Conservation (phyloP, 2,888 invertebrate species). For the Hydrotaea diabolus region DNA sequence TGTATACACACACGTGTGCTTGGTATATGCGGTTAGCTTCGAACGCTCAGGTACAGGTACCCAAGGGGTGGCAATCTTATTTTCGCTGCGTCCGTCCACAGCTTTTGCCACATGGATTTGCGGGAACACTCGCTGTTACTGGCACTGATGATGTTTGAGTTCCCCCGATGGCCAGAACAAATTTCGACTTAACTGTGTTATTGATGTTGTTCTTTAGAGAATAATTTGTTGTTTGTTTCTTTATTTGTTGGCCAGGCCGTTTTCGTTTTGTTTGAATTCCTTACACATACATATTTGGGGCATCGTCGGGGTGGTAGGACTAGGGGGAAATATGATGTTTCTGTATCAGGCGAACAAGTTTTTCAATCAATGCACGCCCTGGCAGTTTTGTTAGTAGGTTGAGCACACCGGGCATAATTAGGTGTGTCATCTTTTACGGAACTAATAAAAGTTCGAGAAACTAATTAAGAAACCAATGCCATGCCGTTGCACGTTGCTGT, state of each 20-base stretch:
- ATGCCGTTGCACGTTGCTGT: too few species aligned
- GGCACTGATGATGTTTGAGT: slow-evolving; percentile 1
- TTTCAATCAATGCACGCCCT: not conserved
- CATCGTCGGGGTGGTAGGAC: too few species aligned
- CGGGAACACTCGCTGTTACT: not conserved
- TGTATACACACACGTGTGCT: not conserved
- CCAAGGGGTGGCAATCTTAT: not conserved
- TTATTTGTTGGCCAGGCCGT: slow-evolving; percentile 16
- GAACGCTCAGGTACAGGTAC: not conserved
- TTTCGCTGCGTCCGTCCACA: not conserved
- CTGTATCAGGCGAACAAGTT: slow-evolving; percentile 1
- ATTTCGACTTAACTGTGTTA: slow-evolving; percentile 43
- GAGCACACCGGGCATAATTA: slow-evolving; percentile 24
- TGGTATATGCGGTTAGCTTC: not conserved
- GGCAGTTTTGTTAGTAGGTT: not conserved
- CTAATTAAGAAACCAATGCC: not conserved
- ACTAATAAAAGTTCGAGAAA: slow-evolving; percentile 26
- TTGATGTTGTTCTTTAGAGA: slow-evolving; percentile 45
- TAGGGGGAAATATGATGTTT: not conserved
- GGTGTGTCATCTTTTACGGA: slow-evolving; percentile 7
- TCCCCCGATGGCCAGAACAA: slow-evolving; percentile 37
- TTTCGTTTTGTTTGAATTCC: slow-evolving; percentile 61
- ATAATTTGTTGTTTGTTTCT: slow-evolving; percentile 55
- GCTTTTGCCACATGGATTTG: not conserved
- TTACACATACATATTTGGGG: slow-evolving; percentile 27